Conservation (phyloP, 2,113 vertebrate species). For the Paradoxurus hermaphroditus region DNA sequence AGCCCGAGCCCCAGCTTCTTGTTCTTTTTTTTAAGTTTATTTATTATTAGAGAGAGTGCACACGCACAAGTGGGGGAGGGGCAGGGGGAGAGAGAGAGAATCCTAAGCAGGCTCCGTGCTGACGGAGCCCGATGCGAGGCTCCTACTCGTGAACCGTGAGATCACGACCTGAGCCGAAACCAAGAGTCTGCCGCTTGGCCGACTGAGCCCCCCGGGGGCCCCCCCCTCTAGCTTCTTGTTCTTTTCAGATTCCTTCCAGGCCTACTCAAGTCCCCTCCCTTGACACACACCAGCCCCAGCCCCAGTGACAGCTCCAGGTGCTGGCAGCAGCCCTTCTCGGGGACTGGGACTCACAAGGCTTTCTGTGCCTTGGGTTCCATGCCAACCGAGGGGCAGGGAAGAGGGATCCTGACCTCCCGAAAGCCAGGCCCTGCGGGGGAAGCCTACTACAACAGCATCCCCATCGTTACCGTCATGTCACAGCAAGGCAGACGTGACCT, state of each 20-base stretch:
- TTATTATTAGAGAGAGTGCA: no score
- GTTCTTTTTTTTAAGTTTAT: neutral
- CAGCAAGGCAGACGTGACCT: neutral
- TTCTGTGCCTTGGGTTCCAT: neutral
- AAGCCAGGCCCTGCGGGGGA: neutral
- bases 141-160: no score
- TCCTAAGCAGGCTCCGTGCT: no score
- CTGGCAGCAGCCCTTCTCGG: neutral
- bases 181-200: no score
- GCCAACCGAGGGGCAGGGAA: neutral
- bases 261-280: neutral
- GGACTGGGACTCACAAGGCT: neutral
- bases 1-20: neutral
- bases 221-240: neutral
- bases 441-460: no score
- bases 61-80: no score
- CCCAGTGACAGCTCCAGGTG: neutral
- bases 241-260: neutral
- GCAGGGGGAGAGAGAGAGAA: no score
- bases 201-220: no score
- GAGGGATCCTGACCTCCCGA: neutral
- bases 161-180: no score
- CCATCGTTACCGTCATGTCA: accelerated
- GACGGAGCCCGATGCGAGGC: no score
- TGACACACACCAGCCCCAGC: neutral